Evolutionary conservation across 2,888 invertebrate species (phyloP), one percentile per base, ranked within the genome.

Genomic region (Axea sp.): DNA sequence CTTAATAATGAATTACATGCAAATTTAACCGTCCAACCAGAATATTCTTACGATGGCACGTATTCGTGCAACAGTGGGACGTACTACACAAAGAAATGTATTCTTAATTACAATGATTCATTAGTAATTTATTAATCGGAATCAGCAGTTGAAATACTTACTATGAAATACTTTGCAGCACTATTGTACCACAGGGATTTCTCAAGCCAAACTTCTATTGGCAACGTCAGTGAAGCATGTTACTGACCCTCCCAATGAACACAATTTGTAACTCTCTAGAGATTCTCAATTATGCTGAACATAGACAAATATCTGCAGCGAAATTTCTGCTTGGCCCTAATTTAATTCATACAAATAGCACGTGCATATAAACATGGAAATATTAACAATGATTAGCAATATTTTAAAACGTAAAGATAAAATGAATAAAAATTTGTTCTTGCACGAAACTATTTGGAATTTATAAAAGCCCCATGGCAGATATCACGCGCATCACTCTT

Each of bases 231-330:
- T 81, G 82, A 80, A 78, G 79, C 81, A 81, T 80, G 80, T 79
- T 76, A 77, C 78, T 82, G 81, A 80, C 80, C 80, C 80, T 73
- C 77, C 79, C 81, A 81, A 82, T 80, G 82, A 82, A 82, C 80
- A 80, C 78, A 74, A 69, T 69, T 62, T 71, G 65, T 67, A 71
- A 73, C 60, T 62, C 75, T 49, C 71, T 5, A 7, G 71, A 55
- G 75, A 75, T 60, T 75, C 62, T 71, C 65, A 75, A 71, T 75
- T 75, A 71, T 71, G 65, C 35, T 67, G 55, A 60, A 69, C 75
- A 67, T 69, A 75, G 60, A 71, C 71, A 75, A 75, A 75, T 75
- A 67, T 17, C 65, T 51, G 19, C 60, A 30, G 55, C 30, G 31
- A 59, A 64, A 75, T 75, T 71, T 65, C 35, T 8, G 19, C 62